These are phyloP conservation scores for Tribolium castaneum DNA, from an alignment of 1,140 invertebrate genomes.

Conservation along the genomic window DNA sequence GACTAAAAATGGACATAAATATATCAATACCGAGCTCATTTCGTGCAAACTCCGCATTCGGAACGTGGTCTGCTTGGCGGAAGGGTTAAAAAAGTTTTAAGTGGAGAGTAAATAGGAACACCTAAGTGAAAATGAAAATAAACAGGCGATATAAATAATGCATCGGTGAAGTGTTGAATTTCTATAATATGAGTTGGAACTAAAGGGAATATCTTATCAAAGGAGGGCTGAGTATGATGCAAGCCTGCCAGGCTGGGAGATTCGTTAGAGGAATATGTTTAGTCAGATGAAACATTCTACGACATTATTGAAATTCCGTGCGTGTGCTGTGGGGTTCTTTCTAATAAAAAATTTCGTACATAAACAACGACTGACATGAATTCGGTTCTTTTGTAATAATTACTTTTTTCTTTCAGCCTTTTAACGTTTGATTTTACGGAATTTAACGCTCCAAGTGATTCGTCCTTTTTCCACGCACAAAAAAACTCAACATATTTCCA, in stretches of 20 bases:
- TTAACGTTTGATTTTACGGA: neutral
- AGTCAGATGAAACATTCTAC: constrained; percentile 37
- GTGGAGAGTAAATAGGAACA: neutral
- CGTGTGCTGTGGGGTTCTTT: constrained; percentile 23
- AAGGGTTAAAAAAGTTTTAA: neutral
- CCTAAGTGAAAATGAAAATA: constrained; percentile 21
- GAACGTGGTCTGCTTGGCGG: neutral
- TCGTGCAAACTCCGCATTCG: neutral
- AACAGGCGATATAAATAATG: constrained; percentile 42
- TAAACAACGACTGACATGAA: constrained; percentile 29
- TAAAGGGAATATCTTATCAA: constrained; percentile 48
- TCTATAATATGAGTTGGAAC: constrained; percentile 37
- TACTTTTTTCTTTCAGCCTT: neutral
- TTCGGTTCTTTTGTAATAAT: constrained; percentile 18
- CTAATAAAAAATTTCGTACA: constrained; percentile 35
- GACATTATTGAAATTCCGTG: constrained; percentile 39
- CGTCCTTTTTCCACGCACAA: too few relatives aligned
- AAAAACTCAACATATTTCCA: too few relatives aligned
- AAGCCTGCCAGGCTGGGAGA: constrained; percentile 31
- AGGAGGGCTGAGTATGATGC: constrained; percentile 29
- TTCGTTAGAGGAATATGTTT: constrained; percentile 41
- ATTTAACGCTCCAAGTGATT: neutral
- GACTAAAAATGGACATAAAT: constrained; percentile 31
- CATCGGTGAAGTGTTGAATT: constrained; percentile 43
- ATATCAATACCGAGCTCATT: neutral